Base-by-base conservation (phyloP, 2,888 invertebrate genomes). In the Pimpla rufipes region DNA sequence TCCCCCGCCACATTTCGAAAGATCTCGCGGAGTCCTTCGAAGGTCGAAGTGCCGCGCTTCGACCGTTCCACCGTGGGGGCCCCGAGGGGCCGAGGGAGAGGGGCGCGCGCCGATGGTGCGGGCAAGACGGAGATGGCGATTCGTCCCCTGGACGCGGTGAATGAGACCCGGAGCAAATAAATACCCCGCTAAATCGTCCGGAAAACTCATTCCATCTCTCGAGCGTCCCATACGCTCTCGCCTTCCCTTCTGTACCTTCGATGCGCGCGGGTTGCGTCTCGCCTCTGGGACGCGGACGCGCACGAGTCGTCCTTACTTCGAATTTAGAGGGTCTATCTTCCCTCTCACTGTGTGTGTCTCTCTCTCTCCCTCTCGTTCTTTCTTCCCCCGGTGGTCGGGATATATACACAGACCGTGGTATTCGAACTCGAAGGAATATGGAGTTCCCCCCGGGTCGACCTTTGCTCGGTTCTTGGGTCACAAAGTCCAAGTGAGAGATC, bases 141-240 rank as follows among this genome's bases (percentile, higher is more conserved):
- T 66, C 78, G 37, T 66, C 59, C 57, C 55, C 42, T 74, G 77
- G 73, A 81, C 84, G 78, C 78, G 70, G 84, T 78, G 81, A 84
- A 81, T 84, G 78, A 78, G 81, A 84, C 80, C 74, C 74, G 83
- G 86, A 85, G 81, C 89, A 88, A 90, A 90, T 90, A 90, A 90
- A 90, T 90, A 90, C 90, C 89, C 89, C 84, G 86, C 88, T 90
- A 90, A 90, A 90, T 90, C 90, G 90, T 85, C 90, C 86, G 89
- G 90, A 90, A 90, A 90, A 90, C 90, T 90, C 90, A 89, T 90
- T 90, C 89, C 89, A 89, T 88, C 88, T 89, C 87, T 85, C 82
- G 70, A 83, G 83, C 81, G 81, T 74, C 81, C 77, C 81, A 78
- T 81, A 84, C 80, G 78, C 77, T 81, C 66, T 74, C 64, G 78